Percentiles rank a stretch among this genome's conserved stretches.
Evolutionary conservation across 2,797 vertebrate species (phyloP).

Genomic region (Synaphobranchus kaupii): DNA sequence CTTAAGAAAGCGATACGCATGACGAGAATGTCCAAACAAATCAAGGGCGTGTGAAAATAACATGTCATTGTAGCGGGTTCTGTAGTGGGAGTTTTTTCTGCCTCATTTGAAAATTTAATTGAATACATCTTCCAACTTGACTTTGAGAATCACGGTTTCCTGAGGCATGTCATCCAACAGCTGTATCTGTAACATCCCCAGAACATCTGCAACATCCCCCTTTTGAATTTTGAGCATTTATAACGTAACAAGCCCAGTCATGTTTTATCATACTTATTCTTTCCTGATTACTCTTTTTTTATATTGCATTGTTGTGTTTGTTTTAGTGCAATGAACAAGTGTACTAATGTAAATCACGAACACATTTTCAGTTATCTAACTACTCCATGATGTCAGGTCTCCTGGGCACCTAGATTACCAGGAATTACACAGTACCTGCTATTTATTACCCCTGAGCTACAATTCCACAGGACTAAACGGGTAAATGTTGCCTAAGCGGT

Average conservation of each 20-base stretch:
- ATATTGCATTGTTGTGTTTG: background rate
- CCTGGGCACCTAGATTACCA: constrained; percentile 77
- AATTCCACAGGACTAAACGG: constrained; percentile 84
- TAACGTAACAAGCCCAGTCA: background rate
- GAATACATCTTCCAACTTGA: constrained; percentile 33
- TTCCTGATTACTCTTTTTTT: background rate
- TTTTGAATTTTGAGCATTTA: background rate
- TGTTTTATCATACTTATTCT: background rate
- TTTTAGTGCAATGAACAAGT: constrained; percentile 10
- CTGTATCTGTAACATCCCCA: too few species aligned
- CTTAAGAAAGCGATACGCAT: constrained; percentile 18
- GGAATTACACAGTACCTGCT: constrained; percentile 81
- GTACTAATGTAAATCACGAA: constrained; percentile 67
- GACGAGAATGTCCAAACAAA: constrained; percentile 52
- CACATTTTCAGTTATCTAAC: constrained; percentile 77
- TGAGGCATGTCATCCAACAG: background rate
- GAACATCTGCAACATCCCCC: background rate
- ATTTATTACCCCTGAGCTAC: constrained; percentile 93
- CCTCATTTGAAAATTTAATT: constrained; percentile 32
- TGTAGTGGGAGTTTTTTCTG: constrained; percentile 16
- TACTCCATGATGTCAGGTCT: constrained; percentile 88
- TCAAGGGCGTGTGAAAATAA: constrained; percentile 50
- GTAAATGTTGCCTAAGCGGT: constrained; percentile 79
- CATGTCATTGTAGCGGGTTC: constrained; percentile 31
- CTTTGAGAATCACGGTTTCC: constrained; percentile 24